These are phyloP conservation scores for Acropternis orthonyx DNA, from an alignment of 2,797 vertebrate species.

Conservation along the genomic window DNA sequence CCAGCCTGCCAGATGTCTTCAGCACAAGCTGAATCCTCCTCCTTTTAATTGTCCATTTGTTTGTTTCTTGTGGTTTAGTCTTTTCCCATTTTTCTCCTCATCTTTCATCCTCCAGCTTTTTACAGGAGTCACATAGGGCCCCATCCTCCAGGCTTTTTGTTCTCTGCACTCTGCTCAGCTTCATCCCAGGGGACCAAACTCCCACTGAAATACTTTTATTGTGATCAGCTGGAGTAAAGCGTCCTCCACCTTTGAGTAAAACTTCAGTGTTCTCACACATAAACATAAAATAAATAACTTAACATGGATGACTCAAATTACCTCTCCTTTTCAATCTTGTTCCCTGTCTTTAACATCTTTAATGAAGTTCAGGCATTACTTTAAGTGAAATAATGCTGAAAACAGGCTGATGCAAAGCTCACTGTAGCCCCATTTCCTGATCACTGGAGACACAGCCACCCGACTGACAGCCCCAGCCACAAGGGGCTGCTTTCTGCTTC, in stretches of 20 bases:
- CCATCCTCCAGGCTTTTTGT: background rate
- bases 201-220: background rate
- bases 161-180: background rate
- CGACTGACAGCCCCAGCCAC: background rate
- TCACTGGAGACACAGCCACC: accelerated
- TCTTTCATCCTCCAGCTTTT: background rate
- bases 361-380: slow-evolving; percentile 2
- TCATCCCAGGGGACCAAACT: background rate
- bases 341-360: background rate
- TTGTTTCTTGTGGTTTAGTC: background rate
- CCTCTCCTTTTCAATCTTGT: background rate
- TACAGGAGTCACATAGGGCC: background rate
- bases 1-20: background rate
- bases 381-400: background rate
- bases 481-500: background rate
- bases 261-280: background rate
- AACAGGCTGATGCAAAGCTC: background rate
- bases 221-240: background rate
- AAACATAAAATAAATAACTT: slow-evolving; percentile 28
- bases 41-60: background rate
- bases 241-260: background rate
- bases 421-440: background rate
- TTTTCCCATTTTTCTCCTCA: background rate
- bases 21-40: background rate
- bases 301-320: slow-evolving; percentile 3